Evolutionary conservation across 2,113 vertebrate species (phyloP).

Genomic region (Copsychus sechellarum): DNA sequence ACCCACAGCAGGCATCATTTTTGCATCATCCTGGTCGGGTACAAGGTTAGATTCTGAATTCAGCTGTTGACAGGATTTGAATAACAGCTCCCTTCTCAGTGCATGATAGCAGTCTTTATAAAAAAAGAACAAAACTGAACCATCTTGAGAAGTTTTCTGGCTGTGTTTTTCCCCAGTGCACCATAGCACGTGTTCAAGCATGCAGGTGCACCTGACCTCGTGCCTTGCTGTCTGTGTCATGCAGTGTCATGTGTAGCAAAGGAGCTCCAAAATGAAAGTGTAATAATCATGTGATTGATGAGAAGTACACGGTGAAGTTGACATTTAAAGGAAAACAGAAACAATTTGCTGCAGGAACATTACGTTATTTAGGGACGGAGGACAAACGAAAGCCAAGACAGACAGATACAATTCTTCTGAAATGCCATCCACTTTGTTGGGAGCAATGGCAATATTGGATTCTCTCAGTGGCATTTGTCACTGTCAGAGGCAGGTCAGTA

Average conservation of each 20-base stretch:
- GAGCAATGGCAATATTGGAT: slow-evolving; percentile 15
- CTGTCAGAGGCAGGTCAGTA: slow-evolving; percentile 27
- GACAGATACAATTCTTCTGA: not conserved
- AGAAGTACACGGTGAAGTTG: not conserved
- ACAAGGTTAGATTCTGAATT: not conserved
- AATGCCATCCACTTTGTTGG: slow-evolving; percentile 1
- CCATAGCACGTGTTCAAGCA: not conserved
- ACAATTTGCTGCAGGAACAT: not conserved
- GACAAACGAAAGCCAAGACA: not conserved
- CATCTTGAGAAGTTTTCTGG: not conserved
- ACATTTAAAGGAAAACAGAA: slow-evolving; percentile 38
- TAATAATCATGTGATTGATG: not conserved
- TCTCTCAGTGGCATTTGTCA: slow-evolving; percentile 23
- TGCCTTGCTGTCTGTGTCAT: not conserved
- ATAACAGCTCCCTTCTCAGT: not conserved
- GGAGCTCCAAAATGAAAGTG: not conserved
- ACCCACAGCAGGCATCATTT: not conserved
- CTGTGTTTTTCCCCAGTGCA: not conserved
- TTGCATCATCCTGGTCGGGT: not conserved
- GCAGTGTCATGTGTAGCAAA: not conserved
- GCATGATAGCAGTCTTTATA: not conserved
- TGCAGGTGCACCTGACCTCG: not conserved
- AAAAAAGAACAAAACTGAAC: not conserved
- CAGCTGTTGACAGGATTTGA: not conserved
- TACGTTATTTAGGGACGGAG: not conserved